Percentiles rank a stretch among this genome's conserved stretches.
Conservation (phyloP, 2,888 invertebrate species). For the Neria commutata region DNA sequence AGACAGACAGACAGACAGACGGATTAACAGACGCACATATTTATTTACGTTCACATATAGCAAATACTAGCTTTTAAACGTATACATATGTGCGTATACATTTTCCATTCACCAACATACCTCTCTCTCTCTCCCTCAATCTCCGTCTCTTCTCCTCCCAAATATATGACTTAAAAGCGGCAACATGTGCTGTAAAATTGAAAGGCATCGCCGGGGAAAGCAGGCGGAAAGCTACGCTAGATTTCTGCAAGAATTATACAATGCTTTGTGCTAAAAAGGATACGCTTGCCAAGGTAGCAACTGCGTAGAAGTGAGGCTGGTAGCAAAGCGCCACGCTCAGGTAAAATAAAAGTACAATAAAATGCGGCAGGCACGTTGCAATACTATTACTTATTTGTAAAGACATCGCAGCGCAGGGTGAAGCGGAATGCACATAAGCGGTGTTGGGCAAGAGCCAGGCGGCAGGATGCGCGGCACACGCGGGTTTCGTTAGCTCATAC, state of each 20-base stretch:
- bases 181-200: constrained; percentile 24
- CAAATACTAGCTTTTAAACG: no score
- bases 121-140: background rate
- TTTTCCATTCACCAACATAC: constrained; percentile 44
- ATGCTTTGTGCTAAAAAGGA: constrained; percentile 12
- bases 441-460: no score
- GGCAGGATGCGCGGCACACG: background rate
- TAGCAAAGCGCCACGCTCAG: background rate
- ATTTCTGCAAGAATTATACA: constrained; percentile 23
- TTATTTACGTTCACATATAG: no score
- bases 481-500: background rate
- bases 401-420: background rate
- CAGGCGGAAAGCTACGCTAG: background rate
- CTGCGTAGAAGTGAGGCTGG: background rate
- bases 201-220: background rate
- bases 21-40: no score
- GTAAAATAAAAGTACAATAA: constrained; percentile 43
- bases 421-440: background rate
- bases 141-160: background rate
- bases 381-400: constrained; percentile 45
- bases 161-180: constrained; percentile 17
- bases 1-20: no score
- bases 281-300: background rate
- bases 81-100: no score
- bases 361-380: constrained; percentile 57